Evolutionary conservation across 2,797 vertebrate genomes (phyloP).

Genomic region (Psittacula derbiana): DNA sequence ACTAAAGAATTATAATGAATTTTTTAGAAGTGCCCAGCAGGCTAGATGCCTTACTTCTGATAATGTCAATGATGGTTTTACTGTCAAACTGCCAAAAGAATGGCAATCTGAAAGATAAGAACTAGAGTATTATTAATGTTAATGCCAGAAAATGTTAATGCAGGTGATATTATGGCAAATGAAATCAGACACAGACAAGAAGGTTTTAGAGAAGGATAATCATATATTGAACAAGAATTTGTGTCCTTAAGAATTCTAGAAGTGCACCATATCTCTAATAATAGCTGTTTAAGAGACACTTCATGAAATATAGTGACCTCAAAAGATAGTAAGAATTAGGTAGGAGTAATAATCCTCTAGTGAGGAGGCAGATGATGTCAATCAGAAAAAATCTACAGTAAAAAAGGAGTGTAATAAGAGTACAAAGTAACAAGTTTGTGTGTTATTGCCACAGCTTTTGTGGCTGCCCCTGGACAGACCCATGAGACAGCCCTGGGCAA

Average conservation of each 20-base stretch:
- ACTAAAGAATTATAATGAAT: background rate
- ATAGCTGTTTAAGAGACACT: background rate
- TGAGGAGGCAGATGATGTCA: background rate
- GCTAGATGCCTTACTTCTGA: background rate
- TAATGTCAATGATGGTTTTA: background rate
- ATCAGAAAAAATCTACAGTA: background rate
- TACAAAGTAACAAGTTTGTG: background rate
- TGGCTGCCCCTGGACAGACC: background rate
- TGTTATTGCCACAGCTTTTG: background rate
- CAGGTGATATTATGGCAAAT: background rate
- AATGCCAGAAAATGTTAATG: constrained; percentile 19
- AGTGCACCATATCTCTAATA: background rate
- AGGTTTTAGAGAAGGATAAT: background rate
- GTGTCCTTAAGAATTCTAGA: background rate
- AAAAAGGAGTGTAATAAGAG: background rate
- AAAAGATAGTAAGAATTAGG: background rate
- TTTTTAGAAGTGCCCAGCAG: background rate
- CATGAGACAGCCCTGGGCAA: background rate
- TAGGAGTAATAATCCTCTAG: background rate
- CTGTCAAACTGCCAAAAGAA: background rate
- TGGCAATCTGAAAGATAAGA: background rate
- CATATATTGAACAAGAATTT: background rate
- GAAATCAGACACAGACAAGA: background rate
- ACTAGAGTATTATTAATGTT: background rate
- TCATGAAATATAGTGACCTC: background rate